phyloP scores from a whole-genome alignment of 2,113 vertebrate species.

The Lepus americanus region DNA sequence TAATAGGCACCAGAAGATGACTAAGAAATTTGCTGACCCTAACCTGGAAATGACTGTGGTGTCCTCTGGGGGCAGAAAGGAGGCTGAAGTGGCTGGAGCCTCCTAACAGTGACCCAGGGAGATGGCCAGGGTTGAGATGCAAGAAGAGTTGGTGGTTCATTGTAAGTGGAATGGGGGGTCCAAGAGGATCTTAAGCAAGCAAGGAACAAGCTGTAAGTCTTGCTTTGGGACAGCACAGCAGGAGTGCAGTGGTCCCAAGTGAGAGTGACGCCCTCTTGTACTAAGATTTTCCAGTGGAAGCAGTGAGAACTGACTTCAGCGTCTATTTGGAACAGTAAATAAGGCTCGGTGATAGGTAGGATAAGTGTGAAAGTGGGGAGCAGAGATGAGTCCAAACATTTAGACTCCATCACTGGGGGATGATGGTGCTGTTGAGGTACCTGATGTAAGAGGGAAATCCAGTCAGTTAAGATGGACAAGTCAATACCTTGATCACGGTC shows the following conservation, averaged over 20 bases:
- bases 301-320: neutral
- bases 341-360: neutral
- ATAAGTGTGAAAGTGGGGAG: neutral
- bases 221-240: neutral
- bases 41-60: neutral
- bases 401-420: too few relatives aligned
- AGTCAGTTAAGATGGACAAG: too few relatives aligned
- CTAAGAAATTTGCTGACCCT: neutral
- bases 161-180: neutral
- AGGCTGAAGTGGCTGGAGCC: neutral
- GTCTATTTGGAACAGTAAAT: neutral
- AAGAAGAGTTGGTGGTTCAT: neutral
- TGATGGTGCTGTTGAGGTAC: neutral
- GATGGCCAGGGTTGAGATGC: neutral
- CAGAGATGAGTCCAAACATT: neutral
- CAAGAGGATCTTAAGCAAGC: neutral
- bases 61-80: neutral
- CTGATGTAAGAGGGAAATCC: accelerated
- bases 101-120: neutral
- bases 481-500: neutral
- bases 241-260: neutral
- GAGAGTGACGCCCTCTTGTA: neutral
- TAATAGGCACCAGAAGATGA: accelerated
- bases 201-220: accelerated
- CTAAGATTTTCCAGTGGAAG: neutral